These are phyloP conservation scores for Nudaria mundana DNA, from an alignment of 2,888 invertebrate species.

Conservation along the genomic window DNA sequence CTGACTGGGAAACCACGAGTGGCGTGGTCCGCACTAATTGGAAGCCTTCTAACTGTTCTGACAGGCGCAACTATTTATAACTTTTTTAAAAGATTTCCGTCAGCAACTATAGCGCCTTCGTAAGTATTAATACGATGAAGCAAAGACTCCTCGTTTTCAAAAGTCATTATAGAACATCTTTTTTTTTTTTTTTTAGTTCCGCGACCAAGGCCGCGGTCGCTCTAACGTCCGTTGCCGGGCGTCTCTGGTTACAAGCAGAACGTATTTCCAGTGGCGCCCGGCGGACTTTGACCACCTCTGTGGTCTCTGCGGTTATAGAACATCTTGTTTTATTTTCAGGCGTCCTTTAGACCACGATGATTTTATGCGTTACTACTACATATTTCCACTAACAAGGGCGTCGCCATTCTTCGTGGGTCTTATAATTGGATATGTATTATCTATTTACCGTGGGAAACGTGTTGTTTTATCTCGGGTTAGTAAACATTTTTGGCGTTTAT, in stretches of 20 bases:
- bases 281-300: too few relatives aligned
- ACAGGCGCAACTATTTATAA: conserved; percentile 42
- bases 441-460: conserved; percentile 37
- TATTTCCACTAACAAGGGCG: conserved; percentile 49
- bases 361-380: conserved; percentile 43
- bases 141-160: background rate
- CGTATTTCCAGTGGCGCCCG: too few relatives aligned
- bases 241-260: too few relatives aligned
- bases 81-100: conserved; percentile 42
- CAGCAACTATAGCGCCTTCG: conserved; percentile 37
- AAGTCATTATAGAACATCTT: background rate
- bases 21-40: conserved; percentile 46
- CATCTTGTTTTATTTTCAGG: conserved; percentile 12
- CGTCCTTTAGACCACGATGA: conserved; percentile 18
- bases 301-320: too few relatives aligned
- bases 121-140: conserved; percentile 41
- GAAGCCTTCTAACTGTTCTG: conserved; percentile 33
- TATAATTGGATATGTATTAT: conserved; percentile 54
- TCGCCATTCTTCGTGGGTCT: conserved; percentile 61
- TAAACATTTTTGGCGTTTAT: background rate
- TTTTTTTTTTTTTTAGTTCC: too few relatives aligned
- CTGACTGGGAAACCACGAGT: conserved; percentile 34
- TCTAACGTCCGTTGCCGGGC: too few relatives aligned
- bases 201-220: too few relatives aligned
- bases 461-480: conserved; percentile 41